phyloP scores from a whole-genome alignment of 2,113 vertebrate genomes.

The Noturus placidus region DNA sequence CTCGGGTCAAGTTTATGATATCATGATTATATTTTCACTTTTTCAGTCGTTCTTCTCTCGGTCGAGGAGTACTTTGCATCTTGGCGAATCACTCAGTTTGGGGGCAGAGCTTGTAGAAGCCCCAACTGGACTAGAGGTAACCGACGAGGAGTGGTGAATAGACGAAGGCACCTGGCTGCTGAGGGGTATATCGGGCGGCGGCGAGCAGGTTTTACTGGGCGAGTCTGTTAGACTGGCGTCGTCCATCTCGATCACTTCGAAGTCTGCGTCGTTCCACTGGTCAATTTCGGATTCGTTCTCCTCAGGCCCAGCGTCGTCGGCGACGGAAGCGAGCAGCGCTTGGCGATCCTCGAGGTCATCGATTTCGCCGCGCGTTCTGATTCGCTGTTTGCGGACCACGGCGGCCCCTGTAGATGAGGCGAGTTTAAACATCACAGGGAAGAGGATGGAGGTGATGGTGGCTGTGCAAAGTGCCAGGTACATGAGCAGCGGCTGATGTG shows the following conservation, averaged over 20 bases:
- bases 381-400: slow-evolving; percentile 27
- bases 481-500: slow-evolving; percentile 75
- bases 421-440: slow-evolving; percentile 87
- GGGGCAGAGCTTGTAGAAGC: background rate
- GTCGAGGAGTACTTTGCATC: slow-evolving; percentile 60
- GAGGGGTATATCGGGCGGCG: slow-evolving; percentile 13
- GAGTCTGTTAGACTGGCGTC: slow-evolving; percentile 67
- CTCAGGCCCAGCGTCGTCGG: slow-evolving; percentile 64
- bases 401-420: slow-evolving; percentile 56
- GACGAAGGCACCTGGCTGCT: slow-evolving; percentile 7
- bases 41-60: slow-evolving; percentile 75
- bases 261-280: slow-evolving; percentile 83
- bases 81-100: slow-evolving; percentile 57
- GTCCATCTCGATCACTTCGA: slow-evolving; percentile 87
- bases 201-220: slow-evolving; percentile 54
- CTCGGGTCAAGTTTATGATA: background rate
- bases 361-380: background rate
- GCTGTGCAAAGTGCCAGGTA: slow-evolving; percentile 76
- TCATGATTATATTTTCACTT: background rate
- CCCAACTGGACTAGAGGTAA: slow-evolving; percentile 27
- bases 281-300: slow-evolving; percentile 69
- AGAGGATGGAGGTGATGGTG: slow-evolving; percentile 77
- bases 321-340: slow-evolving; percentile 73
- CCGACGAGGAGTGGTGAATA: background rate
- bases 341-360: slow-evolving; percentile 77